These are phyloP conservation scores for Drosophila pandora DNA, from an alignment of 1,140 invertebrate genomes.

Conservation along the genomic window DNA sequence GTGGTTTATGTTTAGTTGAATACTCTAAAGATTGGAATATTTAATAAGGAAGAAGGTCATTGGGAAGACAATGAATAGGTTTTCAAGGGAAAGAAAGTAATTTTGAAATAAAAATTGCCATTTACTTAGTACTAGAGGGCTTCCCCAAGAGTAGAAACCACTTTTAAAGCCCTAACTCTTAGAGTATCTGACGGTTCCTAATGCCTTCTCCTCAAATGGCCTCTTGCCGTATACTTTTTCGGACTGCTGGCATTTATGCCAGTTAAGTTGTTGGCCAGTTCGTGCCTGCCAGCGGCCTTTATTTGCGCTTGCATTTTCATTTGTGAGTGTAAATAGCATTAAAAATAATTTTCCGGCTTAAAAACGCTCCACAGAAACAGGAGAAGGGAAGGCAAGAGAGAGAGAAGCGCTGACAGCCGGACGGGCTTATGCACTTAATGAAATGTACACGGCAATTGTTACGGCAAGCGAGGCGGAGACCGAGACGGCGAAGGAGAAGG, in stretches of 20 bases:
- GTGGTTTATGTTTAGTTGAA: conserved; percentile 24
- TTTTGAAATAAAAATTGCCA: too few relatives aligned
- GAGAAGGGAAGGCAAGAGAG: neutral
- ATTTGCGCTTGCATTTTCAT: conserved; percentile 79
- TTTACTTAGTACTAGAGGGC: too few relatives aligned
- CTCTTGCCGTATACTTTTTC: conserved; percentile 12
- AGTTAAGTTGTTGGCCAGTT: conserved; percentile 68
- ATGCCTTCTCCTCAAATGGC: neutral
- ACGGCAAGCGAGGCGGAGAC: conserved; percentile 13
- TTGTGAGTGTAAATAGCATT: conserved; percentile 79
- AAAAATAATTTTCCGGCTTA: conserved; percentile 80
- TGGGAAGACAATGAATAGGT: too few relatives aligned
- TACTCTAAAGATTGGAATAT: neutral
- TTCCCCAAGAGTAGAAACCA: too few relatives aligned
- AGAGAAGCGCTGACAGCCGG: conserved; percentile 64
- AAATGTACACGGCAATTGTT: conserved; percentile 81
- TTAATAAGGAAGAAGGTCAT: neutral
- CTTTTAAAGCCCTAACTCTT: neutral
- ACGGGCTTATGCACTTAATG: conserved; percentile 80
- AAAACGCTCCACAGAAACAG: conserved; percentile 46
- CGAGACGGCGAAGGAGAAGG: conserved; percentile 9
- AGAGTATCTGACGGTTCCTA: neutral
- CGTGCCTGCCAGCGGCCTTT: conserved; percentile 66
- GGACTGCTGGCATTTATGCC: conserved; percentile 46
- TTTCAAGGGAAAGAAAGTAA: neutral